Conservation (phyloP, 2,888 invertebrate genomes). For the Lysandra coridon region DNA sequence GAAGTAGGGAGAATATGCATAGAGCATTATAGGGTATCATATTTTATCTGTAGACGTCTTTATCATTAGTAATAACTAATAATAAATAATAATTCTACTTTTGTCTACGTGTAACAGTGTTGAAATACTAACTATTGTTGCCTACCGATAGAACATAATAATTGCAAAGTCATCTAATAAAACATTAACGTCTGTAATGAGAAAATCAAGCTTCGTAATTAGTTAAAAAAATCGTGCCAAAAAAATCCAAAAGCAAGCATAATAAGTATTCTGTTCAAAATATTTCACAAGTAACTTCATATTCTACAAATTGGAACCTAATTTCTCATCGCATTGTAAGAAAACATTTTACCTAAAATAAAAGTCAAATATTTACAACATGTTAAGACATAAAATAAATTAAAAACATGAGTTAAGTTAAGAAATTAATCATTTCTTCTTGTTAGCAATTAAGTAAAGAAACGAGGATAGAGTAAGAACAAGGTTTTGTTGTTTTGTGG, state of each 20-base stretch:
- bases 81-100: neutral
- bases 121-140: neutral
- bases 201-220: neutral
- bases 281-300: neutral
- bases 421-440: neutral
- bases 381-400: neutral
- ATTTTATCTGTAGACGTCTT: too few relatives aligned
- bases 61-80: too few relatives aligned
- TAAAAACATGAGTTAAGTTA: neutral
- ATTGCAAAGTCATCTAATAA: neutral
- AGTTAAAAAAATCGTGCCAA: slow-evolving; percentile 7
- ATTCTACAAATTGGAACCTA: neutral
- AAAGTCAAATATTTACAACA: neutral
- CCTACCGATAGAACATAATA: neutral
- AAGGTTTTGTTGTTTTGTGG: neutral
- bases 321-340: neutral
- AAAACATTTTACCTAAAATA: neutral
- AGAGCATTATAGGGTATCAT: too few relatives aligned
- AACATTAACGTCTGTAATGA: neutral
- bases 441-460: neutral
- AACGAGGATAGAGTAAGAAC: neutral
- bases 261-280: neutral
- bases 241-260: slow-evolving; percentile 9
- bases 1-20: too few relatives aligned
- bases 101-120: neutral